Percentiles rank a stretch among this genome's conserved stretches.
Conservation (phyloP, 2,797 vertebrate species). For the Lepidocolaptes lacrymiger region DNA sequence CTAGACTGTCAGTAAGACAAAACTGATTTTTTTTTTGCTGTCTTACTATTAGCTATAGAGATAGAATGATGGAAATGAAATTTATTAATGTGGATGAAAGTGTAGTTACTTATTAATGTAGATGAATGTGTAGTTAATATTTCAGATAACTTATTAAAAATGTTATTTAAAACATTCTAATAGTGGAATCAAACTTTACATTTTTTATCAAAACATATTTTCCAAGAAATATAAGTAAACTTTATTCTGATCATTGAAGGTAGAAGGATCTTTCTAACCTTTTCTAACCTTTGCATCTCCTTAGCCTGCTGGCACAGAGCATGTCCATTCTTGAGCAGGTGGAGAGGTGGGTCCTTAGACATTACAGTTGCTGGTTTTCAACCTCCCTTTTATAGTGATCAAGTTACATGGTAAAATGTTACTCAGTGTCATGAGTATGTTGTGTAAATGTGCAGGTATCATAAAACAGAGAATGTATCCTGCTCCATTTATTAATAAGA, state of each 20-base stretch:
- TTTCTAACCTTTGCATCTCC: not conserved
- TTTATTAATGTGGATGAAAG: not conserved
- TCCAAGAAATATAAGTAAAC: not conserved
- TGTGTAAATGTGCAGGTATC: not conserved
- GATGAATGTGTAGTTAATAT: not conserved
- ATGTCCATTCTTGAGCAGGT: not conserved
- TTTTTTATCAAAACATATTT: not conserved
- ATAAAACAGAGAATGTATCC: not conserved
- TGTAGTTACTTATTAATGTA: not conserved
- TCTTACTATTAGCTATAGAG: not conserved
- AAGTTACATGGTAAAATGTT: not conserved
- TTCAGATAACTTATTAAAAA: not conserved
- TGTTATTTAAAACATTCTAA: not conserved
- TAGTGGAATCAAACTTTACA: not conserved
- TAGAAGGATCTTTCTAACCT: not conserved
- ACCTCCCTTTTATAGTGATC: not conserved
- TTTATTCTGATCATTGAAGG: not conserved
- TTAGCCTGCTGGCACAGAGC: accelerated
- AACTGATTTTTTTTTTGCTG: not conserved
- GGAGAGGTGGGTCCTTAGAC: not conserved
- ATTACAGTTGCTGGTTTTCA: not conserved
- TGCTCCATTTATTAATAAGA: not conserved
- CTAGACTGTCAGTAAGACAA: not conserved
- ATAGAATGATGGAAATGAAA: not conserved
- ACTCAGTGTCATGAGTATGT: too few relatives aligned